A percentile compares a stretch with the other conserved stretches of the same genome.
Evolutionary conservation across 2,113 vertebrate species (phyloP).

Genomic region (Laticauda laticaudata): DNA sequence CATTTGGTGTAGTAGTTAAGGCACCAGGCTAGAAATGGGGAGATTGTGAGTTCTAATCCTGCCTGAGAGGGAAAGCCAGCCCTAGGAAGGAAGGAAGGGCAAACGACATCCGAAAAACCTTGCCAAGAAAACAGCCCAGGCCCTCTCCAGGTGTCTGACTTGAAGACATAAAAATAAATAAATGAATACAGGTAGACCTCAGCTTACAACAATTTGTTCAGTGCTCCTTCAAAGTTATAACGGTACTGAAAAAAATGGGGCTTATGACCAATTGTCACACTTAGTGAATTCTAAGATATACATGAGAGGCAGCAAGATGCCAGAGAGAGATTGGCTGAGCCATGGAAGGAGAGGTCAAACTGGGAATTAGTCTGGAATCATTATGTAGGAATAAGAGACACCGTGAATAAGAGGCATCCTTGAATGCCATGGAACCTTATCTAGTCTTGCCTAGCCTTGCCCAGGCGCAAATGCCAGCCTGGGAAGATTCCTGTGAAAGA

Average conservation of each 20-base stretch:
- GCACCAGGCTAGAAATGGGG: not conserved
- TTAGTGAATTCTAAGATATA: not conserved
- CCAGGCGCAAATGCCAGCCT: not conserved
- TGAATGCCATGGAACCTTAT: not conserved
- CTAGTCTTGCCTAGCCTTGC: not conserved
- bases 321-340: not conserved
- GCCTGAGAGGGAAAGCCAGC: too few species aligned
- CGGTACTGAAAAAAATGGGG: too few species aligned
- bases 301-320: not conserved
- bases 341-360: not conserved
- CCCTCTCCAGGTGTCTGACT: not conserved
- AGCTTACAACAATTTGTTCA: too few species aligned
- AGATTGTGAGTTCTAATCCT: too few species aligned
- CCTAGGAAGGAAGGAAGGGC: too few species aligned
- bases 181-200: not conserved
- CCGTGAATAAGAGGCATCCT: not conserved
- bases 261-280: too few species aligned
- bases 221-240: too few species aligned
- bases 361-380: not conserved
- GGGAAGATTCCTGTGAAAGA: not conserved
- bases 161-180: not conserved
- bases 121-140: not conserved
- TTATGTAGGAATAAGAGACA: not conserved
- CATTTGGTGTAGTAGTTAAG: not conserved
- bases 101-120: not conserved